phyloP scores from a whole-genome alignment of 2,113 vertebrate species.

The Hypanus sabinus region DNA sequence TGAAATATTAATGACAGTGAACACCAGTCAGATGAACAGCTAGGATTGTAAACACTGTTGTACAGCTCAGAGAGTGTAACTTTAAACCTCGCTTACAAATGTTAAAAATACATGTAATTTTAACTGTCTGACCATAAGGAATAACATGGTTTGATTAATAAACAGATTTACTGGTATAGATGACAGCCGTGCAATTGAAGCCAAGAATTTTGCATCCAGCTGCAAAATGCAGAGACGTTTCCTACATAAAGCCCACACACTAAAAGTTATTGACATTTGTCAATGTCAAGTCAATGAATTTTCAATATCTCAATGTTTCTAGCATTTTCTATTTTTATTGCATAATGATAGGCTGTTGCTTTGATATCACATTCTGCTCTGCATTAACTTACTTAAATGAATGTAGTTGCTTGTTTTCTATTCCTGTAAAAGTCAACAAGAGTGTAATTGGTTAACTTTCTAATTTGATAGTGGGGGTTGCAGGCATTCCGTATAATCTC shows the following conservation, averaged over 20 bases:
- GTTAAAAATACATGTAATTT: not conserved
- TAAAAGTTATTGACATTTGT: not conserved
- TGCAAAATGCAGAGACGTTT: not conserved
- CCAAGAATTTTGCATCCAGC: not conserved
- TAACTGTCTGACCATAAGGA: not conserved
- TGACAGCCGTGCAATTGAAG: not conserved
- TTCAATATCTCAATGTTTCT: no score
- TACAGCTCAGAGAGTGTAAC: not conserved
- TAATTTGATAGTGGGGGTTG: not conserved
- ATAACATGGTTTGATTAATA: not conserved
- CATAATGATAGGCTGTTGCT: not conserved
- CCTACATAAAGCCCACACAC: not conserved
- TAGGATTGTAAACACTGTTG: not conserved
- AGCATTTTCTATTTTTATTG: no score
- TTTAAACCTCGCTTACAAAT: not conserved
- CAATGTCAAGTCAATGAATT: not conserved
- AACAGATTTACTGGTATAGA: not conserved
- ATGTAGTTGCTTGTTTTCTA: not conserved
- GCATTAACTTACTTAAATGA: not conserved
- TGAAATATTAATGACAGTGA: not conserved
- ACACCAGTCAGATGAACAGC: not conserved
- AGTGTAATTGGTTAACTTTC: not conserved
- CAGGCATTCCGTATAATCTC: not conserved
- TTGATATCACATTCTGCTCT: not conserved
- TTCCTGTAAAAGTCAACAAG: not conserved